Conservation (phyloP, 2,797 vertebrate species). For the Vespertilio murinus region DNA sequence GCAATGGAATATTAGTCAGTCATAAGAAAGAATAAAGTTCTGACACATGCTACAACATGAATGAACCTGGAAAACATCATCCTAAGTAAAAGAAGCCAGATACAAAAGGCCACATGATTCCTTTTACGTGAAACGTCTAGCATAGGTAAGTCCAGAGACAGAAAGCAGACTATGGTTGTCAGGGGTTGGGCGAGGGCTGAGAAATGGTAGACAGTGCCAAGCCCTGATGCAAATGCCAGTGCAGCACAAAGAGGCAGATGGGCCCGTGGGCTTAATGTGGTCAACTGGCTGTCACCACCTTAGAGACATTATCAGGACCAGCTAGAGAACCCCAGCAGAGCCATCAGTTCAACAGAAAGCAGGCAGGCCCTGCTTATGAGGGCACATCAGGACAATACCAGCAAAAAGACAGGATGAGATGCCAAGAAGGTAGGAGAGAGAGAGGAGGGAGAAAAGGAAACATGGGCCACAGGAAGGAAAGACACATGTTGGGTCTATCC, state of each 20-base stretch:
- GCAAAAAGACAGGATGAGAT: neutral
- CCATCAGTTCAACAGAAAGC: neutral
- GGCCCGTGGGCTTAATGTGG: neutral
- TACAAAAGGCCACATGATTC: neutral
- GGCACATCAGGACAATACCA: neutral
- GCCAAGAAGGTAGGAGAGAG: neutral
- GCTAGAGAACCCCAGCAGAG: neutral
- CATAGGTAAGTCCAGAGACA: neutral
- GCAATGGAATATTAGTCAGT: neutral
- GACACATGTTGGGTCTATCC: neutral
- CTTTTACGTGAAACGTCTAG: neutral
- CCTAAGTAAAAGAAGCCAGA: neutral
- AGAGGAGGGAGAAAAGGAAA: neutral
- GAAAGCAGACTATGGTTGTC: neutral
- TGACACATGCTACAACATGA: accelerated
- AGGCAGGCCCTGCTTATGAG: neutral
- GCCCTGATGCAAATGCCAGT: too few species aligned
- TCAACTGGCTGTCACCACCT: neutral
- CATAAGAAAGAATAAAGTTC: neutral
- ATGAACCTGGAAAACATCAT: accelerated
- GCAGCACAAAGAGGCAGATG: neutral
- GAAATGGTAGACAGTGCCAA: neutral
- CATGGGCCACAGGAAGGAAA: too few species aligned
- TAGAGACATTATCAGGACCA: neutral
- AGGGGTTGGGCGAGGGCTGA: neutral